Percentiles rank a stretch among this genome's conserved stretches.
phyloP scores from a whole-genome alignment of 2,113 vertebrate species.

The Triplophysa dalaica region DNA sequence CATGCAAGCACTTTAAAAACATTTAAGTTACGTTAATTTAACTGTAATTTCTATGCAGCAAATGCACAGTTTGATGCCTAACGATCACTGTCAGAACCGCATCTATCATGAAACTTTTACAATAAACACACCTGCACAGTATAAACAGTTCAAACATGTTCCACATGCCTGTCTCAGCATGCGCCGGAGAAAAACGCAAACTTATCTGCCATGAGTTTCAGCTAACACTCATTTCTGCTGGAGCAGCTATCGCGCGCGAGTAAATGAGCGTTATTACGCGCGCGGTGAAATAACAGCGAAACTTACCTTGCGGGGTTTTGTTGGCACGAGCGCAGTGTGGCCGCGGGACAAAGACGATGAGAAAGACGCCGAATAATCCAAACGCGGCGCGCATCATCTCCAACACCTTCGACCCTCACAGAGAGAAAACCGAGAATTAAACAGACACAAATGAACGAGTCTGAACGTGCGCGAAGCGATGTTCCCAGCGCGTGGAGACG shows the following conservation, averaged over 20 bases:
- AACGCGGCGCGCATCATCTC: constrained; percentile 78
- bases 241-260: neutral
- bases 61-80: neutral
- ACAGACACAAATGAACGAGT: constrained; percentile 1
- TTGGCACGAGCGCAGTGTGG: constrained; percentile 79
- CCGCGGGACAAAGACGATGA: constrained; percentile 86
- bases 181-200: neutral
- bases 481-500: constrained; percentile 21
- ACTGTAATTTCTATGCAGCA: too few species aligned
- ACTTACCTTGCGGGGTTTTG: constrained; percentile 88
- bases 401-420: constrained; percentile 9
- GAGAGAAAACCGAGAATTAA: neutral
- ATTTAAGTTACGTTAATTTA: too few species aligned
- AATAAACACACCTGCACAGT: constrained; percentile 23
- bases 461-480: constrained; percentile 7
- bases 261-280: neutral
- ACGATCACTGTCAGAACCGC: neutral
- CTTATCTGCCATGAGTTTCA: neutral
- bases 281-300: neutral
- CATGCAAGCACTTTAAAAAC: too few species aligned
- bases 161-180: neutral
- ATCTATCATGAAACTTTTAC: neutral
- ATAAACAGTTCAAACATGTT: constrained; percentile 6
- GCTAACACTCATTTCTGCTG: neutral
- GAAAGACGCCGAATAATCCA: constrained; percentile 83